Evolutionary conservation across 2,888 invertebrate genomes (phyloP), one percentile per base, ranked within the genome.

Genomic region (Octonoba sinensis): DNA sequence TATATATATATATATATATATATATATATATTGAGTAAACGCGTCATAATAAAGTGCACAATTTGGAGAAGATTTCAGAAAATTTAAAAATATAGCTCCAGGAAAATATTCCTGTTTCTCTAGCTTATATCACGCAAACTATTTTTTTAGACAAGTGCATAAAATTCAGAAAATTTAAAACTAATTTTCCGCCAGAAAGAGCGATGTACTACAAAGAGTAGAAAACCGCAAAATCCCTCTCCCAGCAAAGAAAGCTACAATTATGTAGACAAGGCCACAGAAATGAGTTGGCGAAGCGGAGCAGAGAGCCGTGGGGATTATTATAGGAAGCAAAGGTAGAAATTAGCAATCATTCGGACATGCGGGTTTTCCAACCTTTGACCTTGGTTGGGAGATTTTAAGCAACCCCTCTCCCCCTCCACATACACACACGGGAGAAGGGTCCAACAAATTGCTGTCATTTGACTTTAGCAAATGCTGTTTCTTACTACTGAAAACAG

Each of bases 221-320:
- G 8, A 6, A 36, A 36, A 36, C 36, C 36, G 36, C 36, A 36
- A 36, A 36, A 36, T 4, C 36, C 36, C 36, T 36, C 36, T 36
- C 15, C 22, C 15, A 6, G n/a, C 24, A 24, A n/a, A 15, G 57
- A 74, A 59, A 66, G 74, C 57, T 59, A 47, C 74, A 74, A 74
- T 74, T 74, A 74, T 54, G 20, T 16, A 66, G 59, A 49, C 74
- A 66, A 74, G 74, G 74, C 66, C 74, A 66, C 59, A 36, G 16
- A 60, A 60, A 75, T 75, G 75, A 69, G 75, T 60, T 75, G 75
- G 57, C 75, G 75, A 75, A 67, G 67, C 60, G 67, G 20, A 60
- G 67, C 36, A 36, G 36, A 36, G 67, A 75, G 67, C 66, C 60
- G 75, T 51, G 51, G 57, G 59, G 59, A 75, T 75, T 51, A 67